phyloP scores from a whole-genome alignment of 2,888 invertebrate genomes.

The Isoperla grammatica region DNA sequence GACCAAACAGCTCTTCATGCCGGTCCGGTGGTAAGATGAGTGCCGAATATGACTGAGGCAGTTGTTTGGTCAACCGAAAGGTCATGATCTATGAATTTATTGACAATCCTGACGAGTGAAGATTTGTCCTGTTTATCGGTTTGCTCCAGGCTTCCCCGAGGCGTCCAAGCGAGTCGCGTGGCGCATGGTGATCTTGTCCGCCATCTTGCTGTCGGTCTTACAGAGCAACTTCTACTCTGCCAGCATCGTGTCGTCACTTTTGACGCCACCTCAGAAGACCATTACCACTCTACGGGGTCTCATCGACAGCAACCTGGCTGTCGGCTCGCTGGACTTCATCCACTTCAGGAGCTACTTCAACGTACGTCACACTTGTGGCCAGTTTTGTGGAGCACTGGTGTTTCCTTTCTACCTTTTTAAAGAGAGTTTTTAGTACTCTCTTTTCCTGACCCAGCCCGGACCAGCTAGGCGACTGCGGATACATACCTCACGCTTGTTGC shows the following conservation, averaged over 20 bases:
- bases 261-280: slow-evolving; percentile 64
- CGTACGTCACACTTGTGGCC: slow-evolving; percentile 48
- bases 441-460: no score
- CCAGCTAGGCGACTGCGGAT: no score
- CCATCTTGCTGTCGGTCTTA: slow-evolving; percentile 49
- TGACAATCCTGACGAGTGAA: no score
- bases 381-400: no score
- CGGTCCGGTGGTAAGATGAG: no score
- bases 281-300: slow-evolving; percentile 60
- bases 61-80: no score
- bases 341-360: slow-evolving; percentile 63
- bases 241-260: slow-evolving; percentile 61
- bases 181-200: slow-evolving; percentile 55
- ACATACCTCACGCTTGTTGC: slow-evolving; percentile 31
- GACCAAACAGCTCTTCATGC: no score
- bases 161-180: slow-evolving; percentile 55
- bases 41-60: no score
- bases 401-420: background rate
- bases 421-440: background rate
- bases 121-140: no score
- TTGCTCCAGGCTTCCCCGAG: slow-evolving; percentile 46
- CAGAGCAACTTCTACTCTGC: slow-evolving; percentile 70
- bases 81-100: no score
- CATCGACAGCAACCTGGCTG: slow-evolving; percentile 56
- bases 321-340: slow-evolving; percentile 63